Percentiles rank a stretch among this genome's conserved stretches.
These are phyloP conservation scores for Spodoptera litura DNA, from an alignment of 1,140 invertebrate species.

Conservation along the genomic window DNA sequence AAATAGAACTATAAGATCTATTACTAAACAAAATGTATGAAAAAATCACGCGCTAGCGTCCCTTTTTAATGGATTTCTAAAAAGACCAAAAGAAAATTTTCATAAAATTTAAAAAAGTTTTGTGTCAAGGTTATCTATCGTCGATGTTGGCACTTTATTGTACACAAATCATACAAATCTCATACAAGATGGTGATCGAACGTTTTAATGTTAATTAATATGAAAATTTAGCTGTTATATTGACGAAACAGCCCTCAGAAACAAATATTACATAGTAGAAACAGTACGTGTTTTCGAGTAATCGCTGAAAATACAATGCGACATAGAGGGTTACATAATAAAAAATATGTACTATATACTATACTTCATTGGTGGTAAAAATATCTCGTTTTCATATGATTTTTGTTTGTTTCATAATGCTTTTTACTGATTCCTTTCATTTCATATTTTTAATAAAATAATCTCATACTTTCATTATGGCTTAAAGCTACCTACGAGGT, in stretches of 20 bases:
- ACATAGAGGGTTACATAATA: not conserved
- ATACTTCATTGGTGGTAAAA: too few relatives aligned
- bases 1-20: slow-evolving; percentile 27
- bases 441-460: too few relatives aligned
- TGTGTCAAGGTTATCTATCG: slow-evolving; percentile 39
- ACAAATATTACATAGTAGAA: not conserved
- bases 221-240: slow-evolving; percentile 5
- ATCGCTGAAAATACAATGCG: not conserved
- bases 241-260: not conserved
- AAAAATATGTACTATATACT: too few relatives aligned
- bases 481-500: too few relatives aligned
- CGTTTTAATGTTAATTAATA: slow-evolving; percentile 16
- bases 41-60: not conserved
- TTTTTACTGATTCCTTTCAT: too few relatives aligned
- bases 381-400: too few relatives aligned
- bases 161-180: slow-evolving; percentile 24
- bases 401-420: too few relatives aligned
- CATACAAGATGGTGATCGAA: slow-evolving; percentile 4
- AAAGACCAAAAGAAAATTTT: not conserved
- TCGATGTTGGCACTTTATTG: slow-evolving; percentile 21
- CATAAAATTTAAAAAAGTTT: not conserved
- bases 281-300: not conserved
- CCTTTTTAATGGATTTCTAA: not conserved
- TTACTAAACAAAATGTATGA: not conserved
- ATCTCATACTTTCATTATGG: too few relatives aligned